Conservation (phyloP, 2,888 invertebrate genomes). For the Rhaphigaster nebulosa region DNA sequence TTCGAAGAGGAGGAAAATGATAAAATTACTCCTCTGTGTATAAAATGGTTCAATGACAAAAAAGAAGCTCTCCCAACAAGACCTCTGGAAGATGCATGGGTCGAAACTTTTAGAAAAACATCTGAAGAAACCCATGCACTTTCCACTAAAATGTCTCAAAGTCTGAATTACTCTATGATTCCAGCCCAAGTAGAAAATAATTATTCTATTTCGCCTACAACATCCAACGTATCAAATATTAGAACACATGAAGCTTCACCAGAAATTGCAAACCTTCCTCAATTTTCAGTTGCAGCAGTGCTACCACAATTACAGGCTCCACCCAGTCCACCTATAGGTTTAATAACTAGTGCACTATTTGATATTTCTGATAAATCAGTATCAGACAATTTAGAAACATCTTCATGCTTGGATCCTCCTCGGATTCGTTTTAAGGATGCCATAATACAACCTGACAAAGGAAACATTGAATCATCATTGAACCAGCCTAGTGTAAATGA, state of each 20-base stretch:
- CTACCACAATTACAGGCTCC: slow-evolving; percentile 3
- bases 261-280: slow-evolving; percentile 23
- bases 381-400: background rate
- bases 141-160: background rate
- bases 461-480: background rate
- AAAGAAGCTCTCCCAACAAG: slow-evolving; percentile 11
- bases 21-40: background rate
- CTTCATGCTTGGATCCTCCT: background rate
- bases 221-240: background rate
- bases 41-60: slow-evolving; percentile 47
- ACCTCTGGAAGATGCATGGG: slow-evolving; percentile 19
- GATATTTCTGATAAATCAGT: background rate
- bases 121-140: background rate
- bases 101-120: slow-evolving; percentile 33
- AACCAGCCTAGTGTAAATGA: background rate
- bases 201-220: background rate
- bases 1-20: background rate
- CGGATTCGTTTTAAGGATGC: background rate
- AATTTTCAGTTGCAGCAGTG: slow-evolving; percentile 37
- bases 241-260: background rate
- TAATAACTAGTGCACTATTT: background rate
- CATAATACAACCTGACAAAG: background rate
- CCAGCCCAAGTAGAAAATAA: background rate
- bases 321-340: background rate
- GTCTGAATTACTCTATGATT: background rate